phyloP scores from a whole-genome alignment of 2,888 invertebrate genomes.

The Drosophila multiciliata region DNA sequence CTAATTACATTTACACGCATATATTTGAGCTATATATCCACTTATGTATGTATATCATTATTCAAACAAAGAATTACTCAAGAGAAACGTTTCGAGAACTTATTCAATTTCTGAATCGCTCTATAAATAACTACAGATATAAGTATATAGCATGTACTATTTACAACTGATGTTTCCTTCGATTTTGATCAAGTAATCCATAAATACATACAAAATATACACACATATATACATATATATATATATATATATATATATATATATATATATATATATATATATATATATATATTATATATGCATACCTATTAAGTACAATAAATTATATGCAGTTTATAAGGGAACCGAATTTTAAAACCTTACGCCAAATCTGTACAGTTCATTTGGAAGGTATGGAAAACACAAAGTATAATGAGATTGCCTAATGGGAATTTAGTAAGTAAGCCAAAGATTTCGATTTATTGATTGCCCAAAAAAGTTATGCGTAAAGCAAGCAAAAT shows the following conservation, averaged over 20 bases:
- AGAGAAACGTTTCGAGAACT: slow-evolving; percentile 6
- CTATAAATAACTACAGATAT: slow-evolving; percentile 22
- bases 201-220: slow-evolving; percentile 21
- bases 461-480: slow-evolving; percentile 3
- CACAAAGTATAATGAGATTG: slow-evolving; percentile 13
- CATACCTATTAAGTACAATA: slow-evolving; percentile 76
- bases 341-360: slow-evolving; percentile 23
- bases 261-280: background rate
- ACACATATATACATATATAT: background rate
- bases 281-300: slow-evolving; percentile 23
- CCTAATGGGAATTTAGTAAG: slow-evolving; percentile 32
- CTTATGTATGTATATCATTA: slow-evolving; percentile 20
- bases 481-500: background rate
- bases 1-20: slow-evolving; percentile 3
- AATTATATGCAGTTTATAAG: slow-evolving; percentile 43
- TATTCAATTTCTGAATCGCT: slow-evolving; percentile 8
- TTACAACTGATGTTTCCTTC: slow-evolving; percentile 60
- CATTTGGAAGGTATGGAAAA: slow-evolving; percentile 11
- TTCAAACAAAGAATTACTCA: background rate
- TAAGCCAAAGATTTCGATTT: slow-evolving; percentile 36
- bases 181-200: slow-evolving; percentile 55
- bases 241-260: slow-evolving; percentile 8
- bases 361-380: slow-evolving; percentile 52
- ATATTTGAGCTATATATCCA: slow-evolving; percentile 21
- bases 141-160: slow-evolving; percentile 40